Conservation (phyloP, 2,888 invertebrate species). For the Ceramica pisi region DNA sequence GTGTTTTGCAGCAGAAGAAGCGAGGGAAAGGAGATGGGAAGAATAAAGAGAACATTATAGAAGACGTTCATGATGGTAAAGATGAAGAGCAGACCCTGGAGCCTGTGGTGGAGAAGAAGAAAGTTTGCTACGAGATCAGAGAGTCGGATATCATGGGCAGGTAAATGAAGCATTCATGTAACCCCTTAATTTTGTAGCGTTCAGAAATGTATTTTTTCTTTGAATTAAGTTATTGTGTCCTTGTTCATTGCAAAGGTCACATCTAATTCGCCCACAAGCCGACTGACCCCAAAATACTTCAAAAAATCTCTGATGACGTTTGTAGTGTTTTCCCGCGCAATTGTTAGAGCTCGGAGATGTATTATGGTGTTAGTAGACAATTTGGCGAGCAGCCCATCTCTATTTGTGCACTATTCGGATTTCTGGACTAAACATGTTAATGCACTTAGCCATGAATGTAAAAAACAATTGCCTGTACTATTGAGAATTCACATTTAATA, state of each 20-base stretch:
- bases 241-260: not conserved
- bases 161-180: constrained; percentile 71
- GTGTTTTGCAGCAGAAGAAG: constrained; percentile 84
- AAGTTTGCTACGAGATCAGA: constrained; percentile 90
- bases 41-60: constrained; percentile 85
- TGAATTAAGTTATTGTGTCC: not conserved
- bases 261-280: not conserved
- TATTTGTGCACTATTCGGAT: constrained; percentile 51
- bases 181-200: not conserved
- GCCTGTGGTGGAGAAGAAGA: constrained; percentile 91
- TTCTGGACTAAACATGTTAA: constrained; percentile 35
- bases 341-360: constrained; percentile 19
- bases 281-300: constrained; percentile 29
- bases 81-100: constrained; percentile 60
- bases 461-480: not conserved
- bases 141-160: constrained; percentile 92
- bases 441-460: constrained; percentile 36
- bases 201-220: not conserved
- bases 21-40: constrained; percentile 78
- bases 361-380: constrained; percentile 50
- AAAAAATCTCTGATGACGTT: constrained; percentile 38
- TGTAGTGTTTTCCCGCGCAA: constrained; percentile 36
- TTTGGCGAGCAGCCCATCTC: constrained; percentile 56
- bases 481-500: not conserved
- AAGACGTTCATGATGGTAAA: constrained; percentile 71